phyloP scores from a whole-genome alignment of 92 coral and sea anemone genomes.

The Palythoa heliodiscus region DNA sequence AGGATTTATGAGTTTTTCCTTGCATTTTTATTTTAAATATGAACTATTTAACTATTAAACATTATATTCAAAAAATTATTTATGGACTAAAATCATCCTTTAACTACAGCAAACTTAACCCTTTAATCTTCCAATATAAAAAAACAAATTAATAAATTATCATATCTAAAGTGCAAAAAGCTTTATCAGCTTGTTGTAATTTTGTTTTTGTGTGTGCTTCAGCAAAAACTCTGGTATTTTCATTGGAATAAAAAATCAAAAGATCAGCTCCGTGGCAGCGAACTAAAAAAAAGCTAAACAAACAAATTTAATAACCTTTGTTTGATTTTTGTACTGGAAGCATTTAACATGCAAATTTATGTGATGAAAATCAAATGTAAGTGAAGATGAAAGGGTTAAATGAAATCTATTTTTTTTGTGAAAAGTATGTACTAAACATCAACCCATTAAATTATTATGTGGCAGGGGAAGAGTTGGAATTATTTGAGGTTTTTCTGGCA shows the following conservation, averaged over 20 bases:
- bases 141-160: neutral
- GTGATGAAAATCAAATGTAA: neutral
- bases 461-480: slow-evolving; percentile 62
- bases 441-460: slow-evolving; percentile 36
- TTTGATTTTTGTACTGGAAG: neutral
- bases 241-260: neutral
- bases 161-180: neutral
- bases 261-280: neutral
- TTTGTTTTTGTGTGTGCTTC: too few species aligned
- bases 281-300: neutral
- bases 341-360: neutral
- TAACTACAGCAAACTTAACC: neutral
- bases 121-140: neutral
- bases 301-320: neutral
- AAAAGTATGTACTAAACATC: neutral
- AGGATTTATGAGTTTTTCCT: too few species aligned
- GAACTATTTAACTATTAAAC: too few species aligned
- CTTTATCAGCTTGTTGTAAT: too few species aligned
- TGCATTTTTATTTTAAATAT: too few species aligned
- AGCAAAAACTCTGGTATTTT: neutral
- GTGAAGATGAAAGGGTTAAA: slow-evolving; percentile 1
- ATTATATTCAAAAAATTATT: too few species aligned
- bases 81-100: neutral
- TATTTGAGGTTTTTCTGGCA: slow-evolving; percentile 65
- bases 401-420: neutral